Base-by-base conservation (phyloP, 1,140 invertebrate species). In the Pseudoatta argentina region DNA sequence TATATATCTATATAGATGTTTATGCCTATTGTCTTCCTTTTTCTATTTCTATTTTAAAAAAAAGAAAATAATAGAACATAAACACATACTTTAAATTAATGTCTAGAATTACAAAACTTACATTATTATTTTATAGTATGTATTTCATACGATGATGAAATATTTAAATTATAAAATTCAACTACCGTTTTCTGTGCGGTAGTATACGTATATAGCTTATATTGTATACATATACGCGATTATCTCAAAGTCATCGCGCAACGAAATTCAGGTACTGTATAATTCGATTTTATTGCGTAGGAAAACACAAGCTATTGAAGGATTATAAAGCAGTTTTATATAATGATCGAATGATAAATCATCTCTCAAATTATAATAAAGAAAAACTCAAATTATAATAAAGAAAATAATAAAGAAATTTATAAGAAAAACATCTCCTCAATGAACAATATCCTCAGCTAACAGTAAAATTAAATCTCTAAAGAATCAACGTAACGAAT, bases 361-460 rank as follows among this genome's bases (percentile, higher is more conserved):
- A 61, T 61, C 55, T 18, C 39, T 44, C 4, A 76, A 51, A 39
- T 21, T 21, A 21, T 21, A 21, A 21, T 21, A 21, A 21, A 21
- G 21, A 21, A 21, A 21, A 21, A 21, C 21, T 21, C 21, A 21
- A 21, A 21, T 21, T 21, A 21, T 21, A 21, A 21, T 21, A 21
- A 21, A 21, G 21, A 21, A 21, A 21, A 21, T 21, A 21, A 21
- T 21, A 21, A 21, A 21, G 21, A 21, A 21, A 21, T 21, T 21
- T 21, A 24, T 24, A 24, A 63, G 21, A 63, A 63, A 24, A 63
- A 24, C 14, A 8, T 76, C 55, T 76, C 53, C 55, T 76, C 53
- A n/a, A 21, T 55, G 12, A 30, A 18, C 27, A 6, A 75, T 21
- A 16, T 57, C 5, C 39, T 39, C 14, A 24, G n/a, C 21, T 61